Base-by-base conservation (phyloP, 2,797 vertebrate species). In the Syndactyla subalaris region DNA sequence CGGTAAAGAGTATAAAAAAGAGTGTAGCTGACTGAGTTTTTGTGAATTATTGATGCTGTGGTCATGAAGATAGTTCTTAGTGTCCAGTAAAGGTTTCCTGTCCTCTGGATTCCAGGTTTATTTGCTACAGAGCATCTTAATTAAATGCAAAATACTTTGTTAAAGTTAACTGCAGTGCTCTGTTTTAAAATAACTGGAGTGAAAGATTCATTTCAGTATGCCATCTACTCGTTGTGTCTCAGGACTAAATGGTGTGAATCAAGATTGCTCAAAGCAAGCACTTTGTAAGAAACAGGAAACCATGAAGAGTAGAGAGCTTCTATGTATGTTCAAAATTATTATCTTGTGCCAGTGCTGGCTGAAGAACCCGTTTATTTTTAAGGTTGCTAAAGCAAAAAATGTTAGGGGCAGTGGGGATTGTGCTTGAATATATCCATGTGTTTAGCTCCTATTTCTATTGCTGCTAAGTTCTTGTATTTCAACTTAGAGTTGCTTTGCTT, bases 1-100 rank as follows among this genome's bases (percentile, higher is more conserved):
- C 77, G 61, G 61, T 58, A 43, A 94, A 78, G 72, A 81, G 13
- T 73, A 23, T 62, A 54, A 78, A 70, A 41, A 34, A 83, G 89
- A 76, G 71, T 6, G 36, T 59, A 93, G 81, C 88, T 84, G 73
- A 36, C 72, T 75, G 58, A 86, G 27, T 41, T 76, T 80, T 92
- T 78, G 57, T 96, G 67, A 92, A 91, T 97, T 94, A 96, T 94
- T 96, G 70, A 94, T 94, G 54, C 49, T 88, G 43, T 70, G n/a
- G 39, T 85, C 34, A 14, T n/a, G 8, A 21, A 72, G 51, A 36
- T 46, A 75, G 26, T 93, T 92, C 61, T 92, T 78, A 67, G 70
- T 24, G 63, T 41, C 66, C 67, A 59, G n/a, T 41, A 55, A 75
- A 94, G 73, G 23, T 89, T 97, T 95, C 66, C 77, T 91, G 59